A percentile compares a stretch with the other conserved stretches of the same genome.
phyloP scores from a whole-genome alignment of 1,140 invertebrate species.

The Drosophila bocki region DNA sequence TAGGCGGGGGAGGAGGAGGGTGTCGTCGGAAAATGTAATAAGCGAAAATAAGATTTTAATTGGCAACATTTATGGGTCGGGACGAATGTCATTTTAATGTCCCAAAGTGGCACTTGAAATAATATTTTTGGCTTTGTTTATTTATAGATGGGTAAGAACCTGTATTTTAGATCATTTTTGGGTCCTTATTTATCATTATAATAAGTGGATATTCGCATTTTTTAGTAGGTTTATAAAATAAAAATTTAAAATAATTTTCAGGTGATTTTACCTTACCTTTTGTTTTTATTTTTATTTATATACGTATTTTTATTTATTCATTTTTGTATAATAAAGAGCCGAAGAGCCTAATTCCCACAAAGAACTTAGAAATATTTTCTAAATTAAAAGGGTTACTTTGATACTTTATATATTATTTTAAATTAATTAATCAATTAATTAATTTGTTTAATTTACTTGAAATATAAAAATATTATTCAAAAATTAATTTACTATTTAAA shows the following conservation, averaged over 20 bases:
- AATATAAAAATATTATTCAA: not conserved
- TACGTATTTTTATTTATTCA: too few relatives aligned
- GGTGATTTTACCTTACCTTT: too few relatives aligned
- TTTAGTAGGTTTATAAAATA: too few relatives aligned
- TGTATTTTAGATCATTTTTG: not conserved
- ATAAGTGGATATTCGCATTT: too few relatives aligned
- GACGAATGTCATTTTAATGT: slow-evolving; percentile 69
- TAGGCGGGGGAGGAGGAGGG: not conserved
- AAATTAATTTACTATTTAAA: not conserved
- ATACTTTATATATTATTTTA: not conserved
- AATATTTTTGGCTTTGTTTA: not conserved
- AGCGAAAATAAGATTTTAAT: slow-evolving; percentile 83
- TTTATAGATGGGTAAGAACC: not conserved
- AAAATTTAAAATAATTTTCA: too few relatives aligned
- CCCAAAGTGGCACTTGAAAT: slow-evolving; percentile 6
- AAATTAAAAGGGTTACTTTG: not conserved
- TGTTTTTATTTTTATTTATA: too few relatives aligned
- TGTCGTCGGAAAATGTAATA: slow-evolving; percentile 63
- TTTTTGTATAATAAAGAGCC: too few relatives aligned
- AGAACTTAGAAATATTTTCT: not conserved
- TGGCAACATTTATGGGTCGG: slow-evolving; percentile 69
- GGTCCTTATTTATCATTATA: too few relatives aligned
- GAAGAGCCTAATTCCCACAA: not conserved
- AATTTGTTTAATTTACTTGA: not conserved
- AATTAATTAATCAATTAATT: not conserved